Conservation (phyloP, 64 coral and sea anemone genomes). For the Pachyseris speciosa region DNA sequence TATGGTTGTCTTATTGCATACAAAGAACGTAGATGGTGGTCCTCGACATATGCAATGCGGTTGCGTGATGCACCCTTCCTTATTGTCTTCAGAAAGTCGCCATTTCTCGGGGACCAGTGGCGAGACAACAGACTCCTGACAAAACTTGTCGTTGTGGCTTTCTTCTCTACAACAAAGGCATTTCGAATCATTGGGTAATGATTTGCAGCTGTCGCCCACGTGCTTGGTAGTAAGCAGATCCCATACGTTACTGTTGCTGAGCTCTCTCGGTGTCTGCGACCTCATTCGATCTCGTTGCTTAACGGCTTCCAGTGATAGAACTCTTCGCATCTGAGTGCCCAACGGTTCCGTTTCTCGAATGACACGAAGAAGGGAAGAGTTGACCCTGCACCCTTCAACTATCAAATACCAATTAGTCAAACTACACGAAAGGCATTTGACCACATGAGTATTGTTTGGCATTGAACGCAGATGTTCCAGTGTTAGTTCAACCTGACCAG, state of each 20-base stretch:
- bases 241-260: background rate
- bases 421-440: background rate
- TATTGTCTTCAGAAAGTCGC: background rate
- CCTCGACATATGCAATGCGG: conserved; percentile 36
- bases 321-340: background rate
- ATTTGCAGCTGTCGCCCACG: background rate
- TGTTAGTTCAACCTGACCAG: background rate
- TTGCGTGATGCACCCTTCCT: background rate
- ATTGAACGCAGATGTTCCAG: background rate
- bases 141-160: background rate
- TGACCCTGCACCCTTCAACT: background rate
- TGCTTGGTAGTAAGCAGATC: background rate
- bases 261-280: background rate
- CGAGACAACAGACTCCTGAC: background rate
- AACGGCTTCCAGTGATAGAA: background rate
- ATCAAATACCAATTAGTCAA: background rate
- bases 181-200: background rate
- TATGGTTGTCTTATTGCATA: conserved; percentile 42
- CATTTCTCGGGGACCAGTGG: background rate
- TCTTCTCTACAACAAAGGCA: background rate
- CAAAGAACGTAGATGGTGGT: conserved; percentile 41
- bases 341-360: background rate
- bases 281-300: background rate
- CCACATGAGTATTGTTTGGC: background rate
- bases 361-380: background rate